Evolutionary conservation across 2,888 invertebrate genomes (phyloP), one percentile per base, ranked within the genome.

Genomic region (Pteria penguin): DNA sequence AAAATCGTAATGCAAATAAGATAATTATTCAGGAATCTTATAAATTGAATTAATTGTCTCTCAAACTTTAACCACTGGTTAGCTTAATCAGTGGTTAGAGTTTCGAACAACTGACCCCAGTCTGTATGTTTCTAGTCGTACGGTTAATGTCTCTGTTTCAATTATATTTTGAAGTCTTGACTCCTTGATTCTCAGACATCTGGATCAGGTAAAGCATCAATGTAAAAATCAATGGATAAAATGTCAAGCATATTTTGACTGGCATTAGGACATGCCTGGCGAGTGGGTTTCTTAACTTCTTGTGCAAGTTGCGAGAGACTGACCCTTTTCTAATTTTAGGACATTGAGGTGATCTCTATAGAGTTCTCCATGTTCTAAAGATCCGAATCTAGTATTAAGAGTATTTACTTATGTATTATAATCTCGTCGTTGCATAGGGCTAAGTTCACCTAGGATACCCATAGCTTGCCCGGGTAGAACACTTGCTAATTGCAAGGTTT

Each of bases 401-500:
- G 27, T 27, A 8, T 60, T 60, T 4, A 60, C 60, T 4, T 26
- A 27, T 24, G 45, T 65, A 65, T 36, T 11, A 36, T 65, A 65
- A 65, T 65, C 36, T 31, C 63, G 32, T 26, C 45, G 26, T 27
- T 65, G 45, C 32, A 5, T 22, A 22, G 26, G 36, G 2, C 63
- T 45, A 11, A 63, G 36, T 31, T 33, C 63, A 29, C 24, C 63
- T 22, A 65, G 24, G 18, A 65, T 5, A 36, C 63, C 4, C 24
- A 26, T 24, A 18, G 63, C 63, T 29, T 45, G 29, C 36, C 31
- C 31, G 24, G 63, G 14, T 36, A 65, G n/a, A 65, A 29, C 29
- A 45, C 63, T 18, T 33, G 63, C 63, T 33, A 63, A 36, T 22
- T 63, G 63, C 33, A 63, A 63, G 24, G 63, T 33, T 36, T 36